Conservation (phyloP, 2,113 vertebrate species). For the Damaliscus lunatus region DNA sequence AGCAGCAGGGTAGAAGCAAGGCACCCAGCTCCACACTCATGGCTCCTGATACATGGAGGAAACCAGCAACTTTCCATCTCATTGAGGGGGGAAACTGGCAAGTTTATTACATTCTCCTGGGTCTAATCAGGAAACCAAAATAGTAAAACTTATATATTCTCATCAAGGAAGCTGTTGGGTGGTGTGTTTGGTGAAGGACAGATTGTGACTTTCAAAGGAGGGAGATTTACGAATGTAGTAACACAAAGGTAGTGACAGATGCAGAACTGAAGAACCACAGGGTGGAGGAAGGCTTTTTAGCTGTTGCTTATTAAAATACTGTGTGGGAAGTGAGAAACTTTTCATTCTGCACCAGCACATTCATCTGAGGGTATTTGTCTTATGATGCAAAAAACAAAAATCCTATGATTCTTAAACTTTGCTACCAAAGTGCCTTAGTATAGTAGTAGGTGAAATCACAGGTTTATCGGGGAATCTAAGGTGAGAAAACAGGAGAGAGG, state of each 20-base stretch:
- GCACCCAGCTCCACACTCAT: not conserved
- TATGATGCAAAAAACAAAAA: constrained; percentile 48
- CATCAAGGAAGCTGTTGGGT: constrained; percentile 41
- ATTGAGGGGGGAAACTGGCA: not conserved
- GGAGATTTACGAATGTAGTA: constrained; percentile 65
- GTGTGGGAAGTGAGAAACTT: constrained; percentile 69
- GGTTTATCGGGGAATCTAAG: not conserved
- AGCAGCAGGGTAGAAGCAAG: not conserved
- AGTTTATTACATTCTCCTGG: not conserved
- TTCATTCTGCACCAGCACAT: constrained; percentile 45
- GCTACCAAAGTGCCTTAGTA: not conserved
- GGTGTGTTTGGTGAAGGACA: constrained; percentile 48
- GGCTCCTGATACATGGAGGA: constrained; percentile 13
- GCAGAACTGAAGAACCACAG: constrained; percentile 43
- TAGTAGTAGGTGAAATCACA: not conserved
- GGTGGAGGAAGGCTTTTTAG: constrained; percentile 48
- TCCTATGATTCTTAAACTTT: constrained; percentile 38
- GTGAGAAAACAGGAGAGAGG: not conserved
- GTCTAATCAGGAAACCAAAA: constrained; percentile 51
- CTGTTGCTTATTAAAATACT: constrained; percentile 65
- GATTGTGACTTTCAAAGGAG: constrained; percentile 65
- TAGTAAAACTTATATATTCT: constrained; percentile 29
- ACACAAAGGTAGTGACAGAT: constrained; percentile 71
- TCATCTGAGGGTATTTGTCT: constrained; percentile 57
- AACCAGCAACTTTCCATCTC: constrained; percentile 35